Base-by-base conservation (phyloP, 1,140 invertebrate genomes). In the Bombus polaris region DNA sequence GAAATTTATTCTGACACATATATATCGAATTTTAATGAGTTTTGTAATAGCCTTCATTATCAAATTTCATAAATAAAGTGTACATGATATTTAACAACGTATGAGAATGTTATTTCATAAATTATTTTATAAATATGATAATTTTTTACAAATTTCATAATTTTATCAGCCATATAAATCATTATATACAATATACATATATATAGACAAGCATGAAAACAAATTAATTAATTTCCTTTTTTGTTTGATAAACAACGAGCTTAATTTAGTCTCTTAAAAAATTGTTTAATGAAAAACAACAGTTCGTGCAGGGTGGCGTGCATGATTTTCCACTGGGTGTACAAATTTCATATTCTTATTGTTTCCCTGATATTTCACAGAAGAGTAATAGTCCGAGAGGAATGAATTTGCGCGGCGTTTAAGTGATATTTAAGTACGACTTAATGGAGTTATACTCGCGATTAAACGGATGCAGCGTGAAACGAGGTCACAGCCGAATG, bases 401-500 rank as follows among this genome's bases (percentile, higher is more conserved):
- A 71, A 83, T 78, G 75, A 83, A 83, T 83, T 66, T 32, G 47
- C 37, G 44, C 47, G 12, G 6, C 35, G 65, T 83, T 77, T 83
- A 78, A 83, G 75, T 83, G 82, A 78, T 78, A 78, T 83, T 83
- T 83, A 83, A 83, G 82, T 59, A 65, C 57, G 47, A 78, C 65
- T 83, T 83, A 83, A 83, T 83, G 75, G 65, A 78, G 82, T 83
- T 83, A 83, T 83, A 83, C 65, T 57, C 62, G 22, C 81, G 81
- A 57, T 78, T 83, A 83, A 83, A 62, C 66, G 74, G 32, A 70
- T 66, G 74, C 81, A 5, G 42, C 28, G 81, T 18, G 59, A 68
- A 37, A 74, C 73, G 39, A 37, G 39, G 53, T 71, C 79, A 13
- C 57, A 59, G 44, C 44, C 74, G 74, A 74, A 70, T 25, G 47